These are phyloP conservation scores for Harpagus bidentatus DNA, from an alignment of 2,113 vertebrate species.

Conservation along the genomic window DNA sequence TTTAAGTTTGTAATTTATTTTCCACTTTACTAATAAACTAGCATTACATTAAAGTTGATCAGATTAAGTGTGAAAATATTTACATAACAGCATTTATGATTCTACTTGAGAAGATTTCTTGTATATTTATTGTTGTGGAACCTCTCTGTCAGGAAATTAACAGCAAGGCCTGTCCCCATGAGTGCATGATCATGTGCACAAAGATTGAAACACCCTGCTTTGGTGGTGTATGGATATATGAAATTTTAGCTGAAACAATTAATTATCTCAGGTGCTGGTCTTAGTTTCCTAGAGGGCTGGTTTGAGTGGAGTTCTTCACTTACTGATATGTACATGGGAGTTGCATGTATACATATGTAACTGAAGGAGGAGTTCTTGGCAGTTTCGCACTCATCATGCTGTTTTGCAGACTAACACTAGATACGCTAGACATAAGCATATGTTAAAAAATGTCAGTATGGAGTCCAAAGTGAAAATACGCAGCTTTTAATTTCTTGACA, in stretches of 20 bases:
- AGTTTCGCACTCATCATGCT: not conserved
- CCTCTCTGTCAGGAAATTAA: not conserved
- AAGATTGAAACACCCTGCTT: not conserved
- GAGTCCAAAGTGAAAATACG: slow-evolving; percentile 24
- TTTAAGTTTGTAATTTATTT: not conserved
- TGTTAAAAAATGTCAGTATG: slow-evolving; percentile 30
- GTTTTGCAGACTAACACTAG: slow-evolving; percentile 20
- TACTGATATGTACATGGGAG: not conserved
- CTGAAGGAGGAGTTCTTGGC: not conserved
- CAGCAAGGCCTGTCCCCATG: not conserved
- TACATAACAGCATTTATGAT: not conserved
- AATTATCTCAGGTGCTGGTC: not conserved
- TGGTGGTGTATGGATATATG: not conserved
- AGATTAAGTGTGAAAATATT: not conserved
- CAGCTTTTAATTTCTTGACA: not conserved
- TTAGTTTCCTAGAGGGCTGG: not conserved
- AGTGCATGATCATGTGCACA: not conserved
- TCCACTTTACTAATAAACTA: not conserved
- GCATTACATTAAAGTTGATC: not conserved
- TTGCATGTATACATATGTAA: not conserved
- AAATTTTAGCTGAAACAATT: not conserved
- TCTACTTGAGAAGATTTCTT: not conserved
- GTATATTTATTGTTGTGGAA: not conserved
- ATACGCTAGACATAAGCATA: slow-evolving; percentile 51
- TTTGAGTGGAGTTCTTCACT: not conserved